Conservation (phyloP, 2,113 vertebrate species). For the Pollachius pollachius region DNA sequence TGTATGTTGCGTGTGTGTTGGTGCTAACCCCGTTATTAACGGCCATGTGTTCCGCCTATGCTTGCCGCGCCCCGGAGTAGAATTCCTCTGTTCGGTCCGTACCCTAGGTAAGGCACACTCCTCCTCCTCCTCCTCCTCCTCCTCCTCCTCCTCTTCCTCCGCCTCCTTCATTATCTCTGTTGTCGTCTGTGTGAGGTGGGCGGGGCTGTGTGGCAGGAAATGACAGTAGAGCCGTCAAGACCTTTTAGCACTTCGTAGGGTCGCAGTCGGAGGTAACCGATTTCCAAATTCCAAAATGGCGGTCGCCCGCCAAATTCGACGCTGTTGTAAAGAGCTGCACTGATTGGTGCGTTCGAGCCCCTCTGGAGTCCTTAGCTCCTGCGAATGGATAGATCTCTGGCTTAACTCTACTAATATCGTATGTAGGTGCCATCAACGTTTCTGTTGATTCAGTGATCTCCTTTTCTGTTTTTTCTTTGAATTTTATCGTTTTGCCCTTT, state of each 20-base stretch:
- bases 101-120: constrained; percentile 95
- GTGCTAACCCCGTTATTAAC: constrained; percentile 89
- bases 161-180: constrained; percentile 33
- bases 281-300: no score
- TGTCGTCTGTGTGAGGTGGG: background rate
- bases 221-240: no score
- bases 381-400: no score
- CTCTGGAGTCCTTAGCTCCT: no score
- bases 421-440: background rate
- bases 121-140: constrained; percentile 29
- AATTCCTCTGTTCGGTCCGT: constrained; percentile 99
- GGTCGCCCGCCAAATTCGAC: no score
- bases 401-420: no score
- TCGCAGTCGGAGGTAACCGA: no score
- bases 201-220: no score
- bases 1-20: constrained; percentile 64
- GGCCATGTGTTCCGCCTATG: constrained; percentile 97
- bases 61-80: constrained; percentile 93
- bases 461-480: constrained; percentile 9
- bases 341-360: no score
- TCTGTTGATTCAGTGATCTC: constrained; percentile 4
- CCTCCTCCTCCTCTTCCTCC: constrained; percentile 33
- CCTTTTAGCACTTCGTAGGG: no score
- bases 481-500: background rate
- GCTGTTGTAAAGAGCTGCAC: no score